These are phyloP conservation scores for Dasysyrphus tricinctus DNA, from an alignment of 2,888 invertebrate species.

Conservation along the genomic window DNA sequence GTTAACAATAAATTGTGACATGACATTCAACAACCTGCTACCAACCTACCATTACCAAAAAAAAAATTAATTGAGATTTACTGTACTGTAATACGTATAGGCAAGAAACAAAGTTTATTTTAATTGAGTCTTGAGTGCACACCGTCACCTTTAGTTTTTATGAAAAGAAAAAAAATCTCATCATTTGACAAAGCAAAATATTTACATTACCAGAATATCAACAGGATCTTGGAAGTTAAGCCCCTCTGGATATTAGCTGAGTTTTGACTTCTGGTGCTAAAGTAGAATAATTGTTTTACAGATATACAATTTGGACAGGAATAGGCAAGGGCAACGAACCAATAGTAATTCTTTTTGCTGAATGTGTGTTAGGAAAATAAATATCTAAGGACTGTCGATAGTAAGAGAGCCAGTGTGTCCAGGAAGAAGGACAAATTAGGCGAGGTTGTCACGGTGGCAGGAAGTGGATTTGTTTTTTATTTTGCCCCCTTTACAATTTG, in stretches of 20 bases:
- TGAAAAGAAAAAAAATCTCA: conserved; percentile 24
- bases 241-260: conserved; percentile 19
- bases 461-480: conserved; percentile 26
- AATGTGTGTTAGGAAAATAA: conserved; percentile 50
- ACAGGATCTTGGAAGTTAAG: conserved; percentile 4
- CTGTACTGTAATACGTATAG: background rate
- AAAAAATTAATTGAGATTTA: conserved; percentile 61
- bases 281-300: background rate
- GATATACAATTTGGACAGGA: conserved; percentile 45
- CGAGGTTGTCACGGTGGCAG: conserved; percentile 31
- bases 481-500: conserved; percentile 21
- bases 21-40: conserved; percentile 17
- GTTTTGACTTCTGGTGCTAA: conserved; percentile 12
- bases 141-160: conserved; percentile 45
- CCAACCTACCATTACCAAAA: conserved; percentile 19
- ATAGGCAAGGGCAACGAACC: background rate
- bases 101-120: background rate
- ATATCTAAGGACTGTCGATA: conserved; percentile 26
- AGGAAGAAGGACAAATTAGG: conserved; percentile 7
- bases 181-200: conserved; percentile 35
- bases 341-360: conserved; percentile 27
- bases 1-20: conserved; percentile 9
- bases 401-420: background rate
- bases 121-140: conserved; percentile 15
- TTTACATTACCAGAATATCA: conserved; percentile 14